Evolutionary conservation across 2,888 invertebrate species (phyloP), one percentile per base, ranked within the genome.

Genomic region (Ennomos fuscantarius): DNA sequence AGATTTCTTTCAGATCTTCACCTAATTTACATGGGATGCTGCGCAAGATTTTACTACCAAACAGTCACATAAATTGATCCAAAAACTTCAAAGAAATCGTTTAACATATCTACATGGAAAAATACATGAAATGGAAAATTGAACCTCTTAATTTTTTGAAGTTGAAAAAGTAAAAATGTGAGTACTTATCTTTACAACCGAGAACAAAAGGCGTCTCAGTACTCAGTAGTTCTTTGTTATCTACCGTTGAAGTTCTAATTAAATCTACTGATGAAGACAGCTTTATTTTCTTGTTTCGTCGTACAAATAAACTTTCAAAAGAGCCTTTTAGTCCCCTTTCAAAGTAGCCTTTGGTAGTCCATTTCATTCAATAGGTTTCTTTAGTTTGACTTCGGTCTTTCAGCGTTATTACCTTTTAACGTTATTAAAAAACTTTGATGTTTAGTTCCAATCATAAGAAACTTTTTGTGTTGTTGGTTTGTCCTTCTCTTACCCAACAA

Each of bases 341-440:
- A 46, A 44, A 57, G 48, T 39, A n/a, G 40, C 39, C 34, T 55
- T 55, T 52, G 52, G 53, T 44, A 55, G 51, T 52, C 43, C 39
- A 41, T 55, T 60, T 36, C 48, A 2, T 52, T 35, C 36, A 41
- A 55, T 47, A 47, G n/a, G 47, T 51, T 45, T 50, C 32, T 33
- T 35, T 31, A 15, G 41, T 41, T 24, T 42, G 36, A 45, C 46
- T 45, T 39, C 15, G 42, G 33, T 13, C 15, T 36, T 24, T 24
- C 24, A 24, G 24, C 24, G n/a, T 24, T 6, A 3, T 1, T 15
- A 15, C 15, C 24, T 24, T 24, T 45, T 49, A 9, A 46, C 40
- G 44, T 55, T 55, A 56, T 56, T 56, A 37, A 56, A 55, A 56
- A 46, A 45, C 39, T 55, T 48, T 13, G 8, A 1, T 2, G 8